phyloP scores from a whole-genome alignment of 2,113 vertebrate species.

The Larimichthys polyactis region DNA sequence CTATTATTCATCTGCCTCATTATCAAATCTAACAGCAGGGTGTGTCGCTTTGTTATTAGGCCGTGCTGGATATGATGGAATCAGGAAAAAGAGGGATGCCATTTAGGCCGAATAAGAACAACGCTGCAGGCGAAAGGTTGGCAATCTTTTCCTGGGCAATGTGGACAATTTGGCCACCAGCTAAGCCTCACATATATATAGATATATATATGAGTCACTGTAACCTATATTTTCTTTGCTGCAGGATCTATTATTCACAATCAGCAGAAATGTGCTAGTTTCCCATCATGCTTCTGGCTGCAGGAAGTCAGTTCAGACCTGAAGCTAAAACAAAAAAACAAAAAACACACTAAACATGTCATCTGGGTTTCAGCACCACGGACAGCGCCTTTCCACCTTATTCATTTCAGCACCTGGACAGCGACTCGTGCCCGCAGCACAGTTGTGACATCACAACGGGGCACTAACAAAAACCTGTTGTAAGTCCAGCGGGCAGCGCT shows the following conservation, averaged over 20 bases:
- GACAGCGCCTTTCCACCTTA: conserved; percentile 28
- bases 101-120: conserved; percentile 58
- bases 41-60: conserved; percentile 74
- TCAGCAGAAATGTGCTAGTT: conserved; percentile 47
- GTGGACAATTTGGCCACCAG: conserved; percentile 54
- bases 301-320: conserved; percentile 36
- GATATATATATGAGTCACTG: conserved; percentile 15
- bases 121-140: conserved; percentile 55
- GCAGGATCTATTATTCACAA: conserved; percentile 55
- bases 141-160: conserved; percentile 26
- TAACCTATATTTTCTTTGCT: conserved; percentile 38
- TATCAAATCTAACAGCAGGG: conserved; percentile 79
- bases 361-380: conserved; percentile 43
- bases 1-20: conserved; percentile 79
- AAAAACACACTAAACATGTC: not conserved
- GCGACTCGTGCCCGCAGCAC: conserved; percentile 28
- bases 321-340: not conserved
- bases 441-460: conserved; percentile 21
- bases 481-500: conserved; percentile 47
- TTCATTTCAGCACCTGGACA: conserved; percentile 57
- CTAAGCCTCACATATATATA: not conserved
- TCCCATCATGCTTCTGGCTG: conserved; percentile 27
- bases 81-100: conserved; percentile 38
- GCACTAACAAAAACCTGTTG: conserved; percentile 47
- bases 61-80: conserved; percentile 62